phyloP scores from a whole-genome alignment of 2,797 vertebrate species.

The Danio kyathit region DNA sequence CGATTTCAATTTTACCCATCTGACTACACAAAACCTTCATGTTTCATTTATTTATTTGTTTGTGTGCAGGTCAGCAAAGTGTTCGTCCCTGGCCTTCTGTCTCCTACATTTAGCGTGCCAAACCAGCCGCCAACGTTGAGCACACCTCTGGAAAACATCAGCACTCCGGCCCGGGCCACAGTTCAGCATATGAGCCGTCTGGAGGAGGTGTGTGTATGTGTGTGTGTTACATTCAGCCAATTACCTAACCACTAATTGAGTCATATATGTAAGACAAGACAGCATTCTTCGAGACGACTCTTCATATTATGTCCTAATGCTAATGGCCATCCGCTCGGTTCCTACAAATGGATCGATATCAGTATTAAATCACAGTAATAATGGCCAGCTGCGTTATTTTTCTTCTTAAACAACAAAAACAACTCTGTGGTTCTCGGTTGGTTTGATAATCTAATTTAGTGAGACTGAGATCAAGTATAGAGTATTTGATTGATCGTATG shows the following conservation, averaged over 20 bases:
- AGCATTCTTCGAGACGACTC: not conserved
- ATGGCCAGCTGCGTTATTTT: slow-evolving; percentile 19
- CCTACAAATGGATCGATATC: slow-evolving; percentile 1
- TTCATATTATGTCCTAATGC: slow-evolving; percentile 20
- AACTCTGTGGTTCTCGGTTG: not conserved
- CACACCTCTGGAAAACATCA: slow-evolving; percentile 84
- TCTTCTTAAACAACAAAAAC: slow-evolving; percentile 21
- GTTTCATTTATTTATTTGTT: not conserved
- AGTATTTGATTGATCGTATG: not conserved
- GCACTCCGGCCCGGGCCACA: slow-evolving; percentile 86
- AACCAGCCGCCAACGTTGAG: slow-evolving; percentile 82
- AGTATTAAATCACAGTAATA: slow-evolving; percentile 26
- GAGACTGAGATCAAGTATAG: not conserved
- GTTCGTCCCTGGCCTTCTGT: slow-evolving; percentile 89
- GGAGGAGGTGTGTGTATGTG: slow-evolving; percentile 83
- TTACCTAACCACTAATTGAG: slow-evolving; percentile 26
- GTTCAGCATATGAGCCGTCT: slow-evolving; percentile 85
- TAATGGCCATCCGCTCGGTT: slow-evolving; percentile 28
- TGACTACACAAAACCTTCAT: not conserved
- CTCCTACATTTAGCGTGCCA: slow-evolving; percentile 84
- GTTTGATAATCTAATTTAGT: slow-evolving; percentile 24
- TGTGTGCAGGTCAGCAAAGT: slow-evolving; percentile 90
- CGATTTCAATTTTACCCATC: not conserved
- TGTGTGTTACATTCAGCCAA: not conserved
- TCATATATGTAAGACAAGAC: slow-evolving; percentile 34